Base-by-base conservation (phyloP, 2,888 invertebrate species). In the Hemaris fuciformis region DNA sequence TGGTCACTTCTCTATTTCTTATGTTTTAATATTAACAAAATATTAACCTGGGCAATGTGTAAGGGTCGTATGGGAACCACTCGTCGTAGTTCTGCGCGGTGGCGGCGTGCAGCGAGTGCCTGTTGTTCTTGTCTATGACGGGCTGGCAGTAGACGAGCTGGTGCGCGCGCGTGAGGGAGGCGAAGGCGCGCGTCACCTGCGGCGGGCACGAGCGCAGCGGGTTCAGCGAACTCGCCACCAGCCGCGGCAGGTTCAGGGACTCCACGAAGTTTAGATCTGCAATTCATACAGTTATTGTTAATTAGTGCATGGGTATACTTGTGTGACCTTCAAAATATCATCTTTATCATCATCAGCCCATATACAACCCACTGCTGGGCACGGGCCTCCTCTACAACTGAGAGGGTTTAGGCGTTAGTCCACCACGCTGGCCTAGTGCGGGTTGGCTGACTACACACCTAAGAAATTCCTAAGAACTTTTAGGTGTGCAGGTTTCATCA, bases 41-140 rank as follows among this genome's bases (percentile, higher is more conserved):
- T 31, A 84, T 83, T 87, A 77, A 95, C 95, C 93, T 94, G 72
- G 95, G 94, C 53, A 99, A 89, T 15, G 95, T 85, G 80, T 96
- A 98, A 0, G 98, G 98, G 88, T 98, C 98, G 80, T 98, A 99
- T 0, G 99, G 99, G 82, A 98, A 99, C 91, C 96, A 98, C 62
- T 95, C 94, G 1, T 95, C 89, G 58, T 94, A 94, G n/a, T n/a
- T n/a, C 10, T 93, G 85, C n/a, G 83, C 84, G 2, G 84, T 65
- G 70, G 86, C 6, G 66, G 88, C 60, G 76, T 89, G 90, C 13
- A 94, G 75, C 41, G 93, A 91, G 42, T 89, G 85, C 1, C 97
- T 91, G 0, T 94, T 85, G 87, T 99, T 99, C 73, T 96, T 95
- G 83, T 99, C 98, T 42, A 99, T 95, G 56, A 98, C 94, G 0